phyloP scores from a whole-genome alignment of 2,113 vertebrate species.

The human (Homo sapiens) region DNA sequence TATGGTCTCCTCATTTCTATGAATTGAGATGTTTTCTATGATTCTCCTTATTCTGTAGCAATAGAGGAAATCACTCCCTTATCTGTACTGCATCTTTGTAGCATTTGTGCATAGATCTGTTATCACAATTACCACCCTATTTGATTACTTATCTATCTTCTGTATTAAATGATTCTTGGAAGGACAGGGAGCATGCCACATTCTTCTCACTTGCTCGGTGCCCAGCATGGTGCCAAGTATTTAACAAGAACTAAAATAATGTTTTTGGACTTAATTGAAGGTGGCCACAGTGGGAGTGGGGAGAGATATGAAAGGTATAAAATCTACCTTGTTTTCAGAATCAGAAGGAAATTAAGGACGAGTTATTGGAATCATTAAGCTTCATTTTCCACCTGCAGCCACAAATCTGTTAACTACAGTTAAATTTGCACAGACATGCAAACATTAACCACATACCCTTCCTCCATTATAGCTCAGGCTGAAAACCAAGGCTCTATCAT shows the following conservation, averaged over 20 bases:
- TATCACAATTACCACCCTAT: background rate
- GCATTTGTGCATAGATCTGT: background rate
- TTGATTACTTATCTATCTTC: background rate
- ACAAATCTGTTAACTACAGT: background rate
- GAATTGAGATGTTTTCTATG: background rate
- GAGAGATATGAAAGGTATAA: background rate
- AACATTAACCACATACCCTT: background rate
- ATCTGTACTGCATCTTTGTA: background rate
- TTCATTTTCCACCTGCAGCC: conserved; percentile 19
- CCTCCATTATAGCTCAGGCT: background rate
- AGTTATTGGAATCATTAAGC: background rate
- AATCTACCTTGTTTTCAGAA: background rate
- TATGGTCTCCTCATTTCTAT: background rate
- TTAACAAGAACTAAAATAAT: background rate
- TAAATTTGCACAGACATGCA: background rate
- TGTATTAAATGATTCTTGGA: background rate
- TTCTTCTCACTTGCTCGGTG: background rate
- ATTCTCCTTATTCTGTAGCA: background rate
- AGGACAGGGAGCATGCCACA: background rate
- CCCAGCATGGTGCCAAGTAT: background rate
- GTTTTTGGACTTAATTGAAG: background rate
- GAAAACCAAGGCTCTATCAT: background rate
- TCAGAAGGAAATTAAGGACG: background rate
- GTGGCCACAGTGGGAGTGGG: background rate
- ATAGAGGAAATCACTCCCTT: background rate